phyloP scores from a whole-genome alignment of 2,113 vertebrate species.

The Myanophis thanlyinensis region DNA sequence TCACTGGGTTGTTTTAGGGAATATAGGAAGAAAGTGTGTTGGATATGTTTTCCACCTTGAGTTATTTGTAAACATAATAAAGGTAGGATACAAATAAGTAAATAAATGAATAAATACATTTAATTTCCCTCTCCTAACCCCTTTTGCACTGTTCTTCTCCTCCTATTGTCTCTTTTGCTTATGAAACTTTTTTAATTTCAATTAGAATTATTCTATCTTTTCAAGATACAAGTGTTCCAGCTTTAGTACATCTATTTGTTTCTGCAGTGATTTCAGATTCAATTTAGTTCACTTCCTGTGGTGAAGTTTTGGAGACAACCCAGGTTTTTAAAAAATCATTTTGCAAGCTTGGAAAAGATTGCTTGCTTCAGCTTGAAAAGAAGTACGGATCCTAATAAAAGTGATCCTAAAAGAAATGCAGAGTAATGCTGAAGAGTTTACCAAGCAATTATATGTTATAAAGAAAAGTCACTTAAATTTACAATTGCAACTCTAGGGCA shows the following conservation, averaged over 20 bases:
- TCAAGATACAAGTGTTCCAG: neutral
- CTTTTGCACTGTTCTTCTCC: neutral
- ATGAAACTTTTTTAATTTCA: neutral
- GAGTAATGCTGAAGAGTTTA: constrained; percentile 13
- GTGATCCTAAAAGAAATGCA: neutral
- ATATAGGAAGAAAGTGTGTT: neutral
- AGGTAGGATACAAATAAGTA: neutral
- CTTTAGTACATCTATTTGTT: neutral
- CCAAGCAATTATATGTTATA: neutral
- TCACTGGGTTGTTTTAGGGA: neutral
- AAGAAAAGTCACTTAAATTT: neutral
- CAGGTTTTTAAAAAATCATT: neutral
- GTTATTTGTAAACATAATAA: neutral
- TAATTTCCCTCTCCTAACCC: neutral
- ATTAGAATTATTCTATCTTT: neutral
- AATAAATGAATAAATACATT: neutral
- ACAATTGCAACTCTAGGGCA: constrained; percentile 1
- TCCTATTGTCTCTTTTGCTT: neutral
- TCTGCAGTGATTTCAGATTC: neutral
- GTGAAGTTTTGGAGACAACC: neutral
- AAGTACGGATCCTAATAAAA: constrained; percentile 11
- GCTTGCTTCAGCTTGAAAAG: neutral
- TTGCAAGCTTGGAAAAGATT: neutral
- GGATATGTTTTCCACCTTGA: neutral
- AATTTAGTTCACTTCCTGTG: neutral